Evolutionary conservation across 2,888 invertebrate species (phyloP), one percentile per base, ranked within the genome.

Genomic region (Morpho deidamia): DNA sequence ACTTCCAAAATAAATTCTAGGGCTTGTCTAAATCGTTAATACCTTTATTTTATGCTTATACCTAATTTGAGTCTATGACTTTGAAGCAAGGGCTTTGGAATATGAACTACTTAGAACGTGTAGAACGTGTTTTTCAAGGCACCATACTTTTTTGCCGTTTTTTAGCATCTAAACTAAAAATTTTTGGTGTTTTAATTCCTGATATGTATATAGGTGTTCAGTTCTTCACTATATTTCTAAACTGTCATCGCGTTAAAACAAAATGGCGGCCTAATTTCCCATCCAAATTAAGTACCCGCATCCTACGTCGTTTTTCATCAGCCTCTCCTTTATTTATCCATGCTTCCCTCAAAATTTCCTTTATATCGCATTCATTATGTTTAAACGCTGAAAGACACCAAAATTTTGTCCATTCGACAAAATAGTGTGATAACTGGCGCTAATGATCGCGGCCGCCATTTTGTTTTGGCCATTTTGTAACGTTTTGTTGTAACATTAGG

Each of bases 361-460:
- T 84, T 81, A 78, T 74, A 71, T 68, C 73, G 78, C 76, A 73
- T 80, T 85, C 83, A 87, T 88, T 83, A 84, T 72, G 78, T 73
- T 72, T 73, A 77, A 80, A 76, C 76, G 78, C 72, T 86, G 80
- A 89, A 87, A 83, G 85, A 86, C 82, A 83, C 76, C 23, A 72
- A 82, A 83, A 84, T 88, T 86, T 83, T 77, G 89, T 83, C 86
- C 83, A 86, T 83, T 85, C 82, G 78, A 79, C 87, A 80, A 81
- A 85, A 89, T 88, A 88, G 88, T 88, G 83, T 74, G 85, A 83
- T 86, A 85, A 79, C 81, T 77, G 77, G 8, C 70, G 80, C 83
- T 89, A 89, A 89, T 88, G 88, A 89, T 74, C 78, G 74, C 59
- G 68, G 70, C 66, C 66, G 76, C 80, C 80, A 78, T 85, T 83